Percentiles rank a stretch among this genome's conserved stretches.
Evolutionary conservation across 2,113 vertebrate species (phyloP).

Genomic region (Vidua macroura): DNA sequence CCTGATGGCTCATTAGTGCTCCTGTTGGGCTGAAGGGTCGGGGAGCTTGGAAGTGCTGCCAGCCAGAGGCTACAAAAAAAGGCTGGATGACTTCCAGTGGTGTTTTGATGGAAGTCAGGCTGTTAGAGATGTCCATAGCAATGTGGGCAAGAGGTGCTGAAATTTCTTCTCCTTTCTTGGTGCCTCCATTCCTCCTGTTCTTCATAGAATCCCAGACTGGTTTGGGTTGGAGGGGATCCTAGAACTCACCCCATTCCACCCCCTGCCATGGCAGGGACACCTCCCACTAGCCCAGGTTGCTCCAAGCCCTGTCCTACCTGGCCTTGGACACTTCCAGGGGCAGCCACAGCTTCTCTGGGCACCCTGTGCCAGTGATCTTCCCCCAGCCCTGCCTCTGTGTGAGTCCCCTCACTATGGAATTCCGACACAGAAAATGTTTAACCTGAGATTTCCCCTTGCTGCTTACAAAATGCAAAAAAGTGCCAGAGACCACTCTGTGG

Average conservation of each 20-base stretch:
- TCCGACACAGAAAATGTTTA: not conserved
- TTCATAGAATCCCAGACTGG: not conserved
- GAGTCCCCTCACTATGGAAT: not conserved
- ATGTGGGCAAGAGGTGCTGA: not conserved
- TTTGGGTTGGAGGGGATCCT: not conserved
- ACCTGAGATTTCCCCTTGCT: not conserved
- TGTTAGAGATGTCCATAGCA: not conserved
- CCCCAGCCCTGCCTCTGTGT: not conserved
- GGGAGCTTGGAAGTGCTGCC: not conserved
- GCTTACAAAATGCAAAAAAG: not conserved
- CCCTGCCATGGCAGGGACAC: not conserved
- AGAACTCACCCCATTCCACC: not conserved
- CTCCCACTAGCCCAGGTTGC: rapidly evolving
- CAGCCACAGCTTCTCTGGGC: not conserved
- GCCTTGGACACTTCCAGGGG: not conserved
- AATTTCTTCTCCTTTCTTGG: not conserved
- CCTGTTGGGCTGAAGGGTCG: not conserved
- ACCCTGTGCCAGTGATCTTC: not conserved
- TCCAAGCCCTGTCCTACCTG: rapidly evolving
- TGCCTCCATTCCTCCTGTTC: not conserved
- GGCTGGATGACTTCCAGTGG: not conserved
- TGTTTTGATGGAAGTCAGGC: not conserved
- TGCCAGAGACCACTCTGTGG: not conserved
- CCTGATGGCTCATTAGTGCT: not conserved
- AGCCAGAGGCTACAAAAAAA: not conserved